Percentiles rank a stretch among this genome's conserved stretches.
phyloP scores from a whole-genome alignment of 2,797 vertebrate species.

The Neostethus bicornis region DNA sequence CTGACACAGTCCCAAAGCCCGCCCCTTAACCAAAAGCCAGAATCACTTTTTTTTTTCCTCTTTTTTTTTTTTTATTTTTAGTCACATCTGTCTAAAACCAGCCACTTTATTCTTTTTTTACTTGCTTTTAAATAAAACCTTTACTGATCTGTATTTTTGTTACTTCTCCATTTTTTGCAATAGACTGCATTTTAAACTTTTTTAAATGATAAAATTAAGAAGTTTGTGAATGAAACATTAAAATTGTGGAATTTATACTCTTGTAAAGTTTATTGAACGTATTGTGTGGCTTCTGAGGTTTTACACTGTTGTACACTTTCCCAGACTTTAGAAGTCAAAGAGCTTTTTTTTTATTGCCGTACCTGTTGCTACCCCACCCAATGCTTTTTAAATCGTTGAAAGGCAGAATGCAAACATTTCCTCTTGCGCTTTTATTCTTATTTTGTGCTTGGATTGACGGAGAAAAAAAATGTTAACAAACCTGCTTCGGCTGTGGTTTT shows the following conservation, averaged over 20 bases:
- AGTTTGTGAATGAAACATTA: too few species aligned
- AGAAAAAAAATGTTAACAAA: slow-evolving; percentile 55
- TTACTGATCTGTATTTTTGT: too few species aligned
- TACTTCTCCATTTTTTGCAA: too few species aligned
- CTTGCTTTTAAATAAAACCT: slow-evolving; percentile 6
- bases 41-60: slow-evolving; percentile 43
- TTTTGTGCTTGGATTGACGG: slow-evolving; percentile 22
- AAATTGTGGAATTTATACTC: neutral
- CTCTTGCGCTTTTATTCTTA: neutral
- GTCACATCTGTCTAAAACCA: slow-evolving; percentile 11
- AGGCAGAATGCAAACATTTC: neutral
- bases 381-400: neutral
- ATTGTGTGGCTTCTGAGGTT: neutral
- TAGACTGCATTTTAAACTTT: too few species aligned
- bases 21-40: slow-evolving; percentile 19
- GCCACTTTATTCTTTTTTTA: slow-evolving; percentile 4
- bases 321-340: slow-evolving; percentile 47
- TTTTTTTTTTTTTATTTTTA: slow-evolving; percentile 25
- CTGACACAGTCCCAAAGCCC: slow-evolving; percentile 50
- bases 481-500: slow-evolving; percentile 59
- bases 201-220: too few species aligned
- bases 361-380: slow-evolving; percentile 3
- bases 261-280: neutral
- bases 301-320: slow-evolving; percentile 11
- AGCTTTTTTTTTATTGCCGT: slow-evolving; percentile 46